Conservation (phyloP, 2,113 vertebrate species). For the Rynchops niger region DNA sequence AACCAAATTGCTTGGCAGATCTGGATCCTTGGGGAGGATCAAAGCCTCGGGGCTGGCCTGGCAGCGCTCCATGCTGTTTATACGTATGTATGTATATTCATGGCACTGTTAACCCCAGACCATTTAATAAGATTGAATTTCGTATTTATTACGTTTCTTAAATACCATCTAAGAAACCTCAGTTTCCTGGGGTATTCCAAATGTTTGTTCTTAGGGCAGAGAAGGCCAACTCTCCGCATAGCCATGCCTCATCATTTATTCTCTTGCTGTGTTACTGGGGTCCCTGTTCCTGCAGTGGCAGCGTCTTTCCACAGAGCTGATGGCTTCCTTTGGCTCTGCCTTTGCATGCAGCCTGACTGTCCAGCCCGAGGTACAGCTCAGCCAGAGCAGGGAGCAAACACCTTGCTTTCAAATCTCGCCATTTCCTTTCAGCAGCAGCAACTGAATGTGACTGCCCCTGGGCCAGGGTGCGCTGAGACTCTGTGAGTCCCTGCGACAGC, state of each 20-base stretch:
- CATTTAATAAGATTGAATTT: not conserved
- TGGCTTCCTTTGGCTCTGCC: not conserved
- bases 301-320: not conserved
- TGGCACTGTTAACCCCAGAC: not conserved
- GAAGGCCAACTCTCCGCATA: accelerated
- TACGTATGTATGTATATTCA: not conserved
- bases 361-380: not conserved
- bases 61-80: not conserved
- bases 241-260: not conserved
- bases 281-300: not conserved
- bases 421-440: not conserved
- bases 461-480: not conserved
- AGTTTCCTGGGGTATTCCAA: constrained; percentile 20
- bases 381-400: not conserved
- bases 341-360: not conserved
- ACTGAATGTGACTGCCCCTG: not conserved
- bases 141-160: not conserved
- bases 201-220: not conserved
- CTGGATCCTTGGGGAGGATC: not conserved
- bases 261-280: not conserved
- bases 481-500: not conserved
- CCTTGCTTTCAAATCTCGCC: not conserved
- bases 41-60: not conserved
- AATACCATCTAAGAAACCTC: constrained; percentile 3
- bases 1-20: not conserved